Percentiles rank a stretch among this genome's conserved stretches.
Conservation (phyloP, 2,888 invertebrate species). For the Tachina fera region DNA sequence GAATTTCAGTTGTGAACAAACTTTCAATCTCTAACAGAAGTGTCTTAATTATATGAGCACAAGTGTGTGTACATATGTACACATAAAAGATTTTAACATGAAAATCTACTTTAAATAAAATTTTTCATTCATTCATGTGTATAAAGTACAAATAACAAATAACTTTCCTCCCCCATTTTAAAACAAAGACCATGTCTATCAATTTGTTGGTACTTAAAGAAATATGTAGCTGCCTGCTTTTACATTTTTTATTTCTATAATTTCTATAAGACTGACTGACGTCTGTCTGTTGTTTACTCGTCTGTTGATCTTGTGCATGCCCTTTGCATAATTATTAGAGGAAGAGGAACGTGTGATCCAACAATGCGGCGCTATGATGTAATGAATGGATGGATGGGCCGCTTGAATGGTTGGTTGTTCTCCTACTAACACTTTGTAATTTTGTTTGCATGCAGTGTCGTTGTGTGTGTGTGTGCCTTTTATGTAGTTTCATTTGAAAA, state of each 20-base stretch:
- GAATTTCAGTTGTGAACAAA: too few relatives aligned
- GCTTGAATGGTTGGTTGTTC: slow-evolving; percentile 3
- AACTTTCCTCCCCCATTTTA: slow-evolving; percentile 33
- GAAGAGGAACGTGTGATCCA: slow-evolving; percentile 30
- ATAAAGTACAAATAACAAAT: slow-evolving; percentile 6
- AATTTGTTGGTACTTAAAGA: slow-evolving; percentile 48
- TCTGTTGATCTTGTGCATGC: slow-evolving; percentile 59
- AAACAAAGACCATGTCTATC: slow-evolving; percentile 59
- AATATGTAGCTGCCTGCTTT: background rate
- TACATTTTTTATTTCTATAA: slow-evolving; percentile 43
- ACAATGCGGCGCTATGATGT: slow-evolving; percentile 65
- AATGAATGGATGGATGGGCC: slow-evolving; percentile 33
- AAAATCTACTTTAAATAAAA: slow-evolving; percentile 19
- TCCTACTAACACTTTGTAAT: background rate
- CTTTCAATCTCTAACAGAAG: too few relatives aligned
- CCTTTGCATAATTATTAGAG: slow-evolving; percentile 46
- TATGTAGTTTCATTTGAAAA: background rate
- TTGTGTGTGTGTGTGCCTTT: background rate
- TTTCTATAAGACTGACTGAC: slow-evolving; percentile 2
- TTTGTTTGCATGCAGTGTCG: background rate
- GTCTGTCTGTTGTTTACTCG: slow-evolving; percentile 20
- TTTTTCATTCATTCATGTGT: background rate
- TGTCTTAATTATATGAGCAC: too few relatives aligned
- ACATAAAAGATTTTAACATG: slow-evolving; percentile 3
- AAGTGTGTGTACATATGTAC: background rate